Evolutionary conservation across 2,113 vertebrate species (phyloP).

Genomic region (Acrocephalus kingi): DNA sequence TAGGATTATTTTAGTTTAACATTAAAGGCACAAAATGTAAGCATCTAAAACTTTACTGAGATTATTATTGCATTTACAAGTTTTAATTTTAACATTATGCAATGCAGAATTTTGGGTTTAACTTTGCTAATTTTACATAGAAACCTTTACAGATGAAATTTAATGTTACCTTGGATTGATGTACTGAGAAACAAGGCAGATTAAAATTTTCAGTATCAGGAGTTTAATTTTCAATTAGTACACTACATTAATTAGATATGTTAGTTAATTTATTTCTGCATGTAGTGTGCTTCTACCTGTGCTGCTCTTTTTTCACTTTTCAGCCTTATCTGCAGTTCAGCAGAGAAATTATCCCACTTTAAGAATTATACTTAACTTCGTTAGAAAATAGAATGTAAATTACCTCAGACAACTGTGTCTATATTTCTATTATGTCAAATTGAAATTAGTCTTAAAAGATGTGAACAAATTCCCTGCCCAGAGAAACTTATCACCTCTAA

Average conservation of each 20-base stretch:
- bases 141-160: background rate
- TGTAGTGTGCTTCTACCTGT: constrained; percentile 13
- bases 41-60: background rate
- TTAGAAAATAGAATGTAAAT: constrained; percentile 24
- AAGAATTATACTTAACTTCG: constrained; percentile 13
- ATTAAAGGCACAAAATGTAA: background rate
- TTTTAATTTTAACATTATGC: background rate
- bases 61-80: background rate
- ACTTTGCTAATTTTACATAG: background rate
- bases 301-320: background rate
- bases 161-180: background rate
- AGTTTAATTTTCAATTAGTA: constrained; percentile 54
- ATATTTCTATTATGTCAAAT: background rate
- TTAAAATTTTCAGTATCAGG: background rate
- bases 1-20: background rate
- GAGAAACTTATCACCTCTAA: background rate
- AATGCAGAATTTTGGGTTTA: background rate
- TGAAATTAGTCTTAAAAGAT: constrained; percentile 22
- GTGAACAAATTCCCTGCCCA: background rate
- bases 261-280: constrained; percentile 47
- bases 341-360: background rate
- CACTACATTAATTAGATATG: background rate
- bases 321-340: background rate
- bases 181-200: background rate
- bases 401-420: background rate